A percentile compares a stretch with the other conserved stretches of the same genome.
Evolutionary conservation across 2,888 invertebrate genomes (phyloP).

Genomic region (Endotricha flammealis): DNA sequence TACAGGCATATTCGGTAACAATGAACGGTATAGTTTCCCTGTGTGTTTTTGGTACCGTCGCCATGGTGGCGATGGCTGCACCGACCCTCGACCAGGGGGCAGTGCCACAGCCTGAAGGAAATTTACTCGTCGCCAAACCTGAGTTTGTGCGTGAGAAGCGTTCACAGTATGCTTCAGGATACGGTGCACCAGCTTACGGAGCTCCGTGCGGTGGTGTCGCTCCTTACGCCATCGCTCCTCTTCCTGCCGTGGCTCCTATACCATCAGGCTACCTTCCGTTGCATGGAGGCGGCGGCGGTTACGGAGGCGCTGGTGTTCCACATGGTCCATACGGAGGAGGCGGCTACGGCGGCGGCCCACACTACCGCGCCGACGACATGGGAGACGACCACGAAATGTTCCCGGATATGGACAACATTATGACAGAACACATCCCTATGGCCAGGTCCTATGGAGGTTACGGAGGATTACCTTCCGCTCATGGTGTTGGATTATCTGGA

Average conservation of each 20-base stretch:
- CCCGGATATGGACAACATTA: constrained; percentile 45
- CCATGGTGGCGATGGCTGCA: constrained; percentile 31
- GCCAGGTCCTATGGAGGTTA: constrained; percentile 36
- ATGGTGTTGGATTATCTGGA: constrained; percentile 17
- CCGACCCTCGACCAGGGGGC: constrained; percentile 26
- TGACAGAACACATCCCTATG: constrained; percentile 41
- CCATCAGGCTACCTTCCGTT: constrained; percentile 12
- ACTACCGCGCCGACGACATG: constrained; percentile 38
- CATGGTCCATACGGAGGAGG: constrained; percentile 17
- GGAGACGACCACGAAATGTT: constrained; percentile 41
- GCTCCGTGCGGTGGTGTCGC: constrained; percentile 12
- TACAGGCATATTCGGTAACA: constrained; percentile 33
- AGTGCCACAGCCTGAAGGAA: constrained; percentile 16
- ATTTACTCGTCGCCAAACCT: constrained; percentile 17
- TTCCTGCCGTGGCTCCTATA: constrained; percentile 31
- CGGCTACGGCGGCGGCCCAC: constrained; percentile 32
- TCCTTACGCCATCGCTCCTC: constrained; percentile 45
- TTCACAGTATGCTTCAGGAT: constrained; percentile 27
- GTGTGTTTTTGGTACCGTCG: constrained; percentile 30
- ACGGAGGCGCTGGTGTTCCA: constrained; percentile 8
- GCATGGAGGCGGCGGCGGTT: constrained; percentile 19
- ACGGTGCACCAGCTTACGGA: constrained; percentile 14
- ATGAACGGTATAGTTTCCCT: constrained; percentile 45
- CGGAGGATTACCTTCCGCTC: constrained; percentile 18
- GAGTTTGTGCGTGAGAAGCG: constrained; percentile 35